Conservation (phyloP, 2,113 vertebrate species). For the Spheniscus mendiculus region DNA sequence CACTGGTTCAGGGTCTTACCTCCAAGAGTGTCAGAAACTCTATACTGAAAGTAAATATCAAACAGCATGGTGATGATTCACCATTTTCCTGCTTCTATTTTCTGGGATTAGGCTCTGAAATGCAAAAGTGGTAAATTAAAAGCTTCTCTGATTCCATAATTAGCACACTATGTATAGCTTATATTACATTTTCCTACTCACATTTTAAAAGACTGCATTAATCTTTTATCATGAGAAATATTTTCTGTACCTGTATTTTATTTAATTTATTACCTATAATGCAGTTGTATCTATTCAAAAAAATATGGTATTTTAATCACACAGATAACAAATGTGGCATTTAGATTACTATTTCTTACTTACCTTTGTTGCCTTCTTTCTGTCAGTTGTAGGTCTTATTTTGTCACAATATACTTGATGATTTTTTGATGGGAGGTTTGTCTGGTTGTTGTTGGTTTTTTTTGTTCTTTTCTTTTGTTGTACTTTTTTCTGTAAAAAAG, state of each 20-base stretch:
- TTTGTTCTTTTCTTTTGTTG: rapidly evolving
- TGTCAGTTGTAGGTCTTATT: not conserved
- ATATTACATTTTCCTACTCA: not conserved
- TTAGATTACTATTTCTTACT: not conserved
- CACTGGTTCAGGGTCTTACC: not conserved
- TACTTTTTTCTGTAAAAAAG: not conserved
- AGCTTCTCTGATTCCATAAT: not conserved
- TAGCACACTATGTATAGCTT: not conserved
- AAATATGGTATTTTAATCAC: not conserved
- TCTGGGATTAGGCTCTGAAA: not conserved
- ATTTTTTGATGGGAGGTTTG: not conserved
- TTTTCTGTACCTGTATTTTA: not conserved
- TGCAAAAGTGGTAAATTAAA: not conserved
- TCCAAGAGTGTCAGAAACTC: not conserved
- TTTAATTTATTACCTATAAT: not conserved
- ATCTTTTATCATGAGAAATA: not conserved
- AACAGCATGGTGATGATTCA: not conserved
- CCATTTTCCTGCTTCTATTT: not conserved
- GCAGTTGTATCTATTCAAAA: not conserved
- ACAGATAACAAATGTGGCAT: not conserved
- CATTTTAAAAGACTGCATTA: not conserved
- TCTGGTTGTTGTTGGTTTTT: rapidly evolving
- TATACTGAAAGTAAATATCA: not conserved
- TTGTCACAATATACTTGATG: not conserved
- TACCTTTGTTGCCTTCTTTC: not conserved